A percentile compares a stretch with the other conserved stretches of the same genome.
Evolutionary conservation across 2,113 vertebrate species (phyloP).

Genomic region (Phylloscopus trochiloides): DNA sequence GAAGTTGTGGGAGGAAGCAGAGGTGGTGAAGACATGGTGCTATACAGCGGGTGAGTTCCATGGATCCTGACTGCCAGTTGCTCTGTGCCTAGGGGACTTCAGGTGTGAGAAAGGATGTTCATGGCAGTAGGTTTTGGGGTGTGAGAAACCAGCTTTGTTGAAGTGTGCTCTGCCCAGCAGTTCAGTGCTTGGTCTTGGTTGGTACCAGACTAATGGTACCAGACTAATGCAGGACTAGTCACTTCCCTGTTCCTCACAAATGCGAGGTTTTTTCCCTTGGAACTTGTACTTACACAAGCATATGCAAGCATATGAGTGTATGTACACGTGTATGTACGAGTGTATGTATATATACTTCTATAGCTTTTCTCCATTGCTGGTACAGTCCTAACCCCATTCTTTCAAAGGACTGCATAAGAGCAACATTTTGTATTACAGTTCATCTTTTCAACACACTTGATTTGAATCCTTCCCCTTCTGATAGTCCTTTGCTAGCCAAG

Average conservation of each 20-base stretch:
- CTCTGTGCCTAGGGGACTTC: background rate
- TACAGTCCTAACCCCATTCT: background rate
- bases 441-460: background rate
- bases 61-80: background rate
- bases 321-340: fast-evolving
- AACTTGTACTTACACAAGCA: background rate
- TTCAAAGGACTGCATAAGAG: background rate
- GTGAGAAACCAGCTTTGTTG: fast-evolving
- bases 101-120: background rate
- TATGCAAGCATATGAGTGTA: background rate
- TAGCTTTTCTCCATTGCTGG: background rate
- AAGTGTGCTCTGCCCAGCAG: background rate
- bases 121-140: background rate
- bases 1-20: background rate
- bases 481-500: background rate
- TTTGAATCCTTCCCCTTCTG: background rate
- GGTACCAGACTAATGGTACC: background rate
- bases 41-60: background rate
- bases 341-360: background rate
- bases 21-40: background rate
- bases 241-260: background rate
- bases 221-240: background rate
- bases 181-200: background rate
- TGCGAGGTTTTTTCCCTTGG: background rate
- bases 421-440: background rate